These are phyloP conservation scores for Heliocidaris erythrogramma DNA, from an alignment of 35 echinoderm and acorn worm species.

Conservation along the genomic window DNA sequence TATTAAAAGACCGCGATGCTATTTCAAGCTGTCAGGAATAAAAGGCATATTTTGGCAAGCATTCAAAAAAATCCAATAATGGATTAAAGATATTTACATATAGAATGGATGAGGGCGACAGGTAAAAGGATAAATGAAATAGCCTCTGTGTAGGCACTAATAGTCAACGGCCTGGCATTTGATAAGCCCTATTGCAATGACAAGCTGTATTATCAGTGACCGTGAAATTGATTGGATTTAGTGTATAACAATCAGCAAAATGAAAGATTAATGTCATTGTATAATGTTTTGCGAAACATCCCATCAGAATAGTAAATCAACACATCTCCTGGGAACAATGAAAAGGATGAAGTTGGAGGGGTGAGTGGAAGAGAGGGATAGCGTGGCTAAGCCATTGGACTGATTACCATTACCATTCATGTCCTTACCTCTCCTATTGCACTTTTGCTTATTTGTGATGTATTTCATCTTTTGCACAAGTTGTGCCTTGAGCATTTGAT, in stretches of 20 bases:
- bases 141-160: neutral
- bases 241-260: neutral
- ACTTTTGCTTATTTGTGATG: too few relatives aligned
- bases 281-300: neutral
- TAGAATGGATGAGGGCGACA: neutral
- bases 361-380: neutral
- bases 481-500: too few relatives aligned
- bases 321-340: too few relatives aligned
- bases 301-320: too few relatives aligned
- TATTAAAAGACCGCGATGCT: too few relatives aligned
- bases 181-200: neutral
- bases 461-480: too few relatives aligned
- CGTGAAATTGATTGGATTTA: neutral
- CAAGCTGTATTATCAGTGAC: neutral
- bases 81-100: neutral
- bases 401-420: too few relatives aligned
- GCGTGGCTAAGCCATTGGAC: neutral
- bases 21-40: too few relatives aligned
- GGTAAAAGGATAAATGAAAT: neutral
- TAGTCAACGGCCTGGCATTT: neutral
- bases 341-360: neutral
- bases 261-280: neutral
- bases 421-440: too few relatives aligned
- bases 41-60: too few relatives aligned
- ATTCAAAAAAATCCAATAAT: too few relatives aligned